Conservation (phyloP, 2,888 invertebrate genomes). For the Linhomoeus sp. region DNA sequence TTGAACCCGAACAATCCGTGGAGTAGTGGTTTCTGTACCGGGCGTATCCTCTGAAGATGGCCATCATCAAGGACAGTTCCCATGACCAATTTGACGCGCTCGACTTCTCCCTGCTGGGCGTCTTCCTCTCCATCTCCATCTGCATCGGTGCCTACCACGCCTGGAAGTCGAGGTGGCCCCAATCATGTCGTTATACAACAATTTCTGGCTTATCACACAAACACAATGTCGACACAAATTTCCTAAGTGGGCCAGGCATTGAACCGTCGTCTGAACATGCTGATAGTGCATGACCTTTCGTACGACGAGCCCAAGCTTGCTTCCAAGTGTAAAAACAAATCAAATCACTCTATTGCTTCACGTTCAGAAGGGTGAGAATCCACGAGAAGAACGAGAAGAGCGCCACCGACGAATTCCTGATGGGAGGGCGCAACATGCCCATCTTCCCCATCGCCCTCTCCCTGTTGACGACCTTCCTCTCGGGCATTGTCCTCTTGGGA, state of each 20-base stretch:
- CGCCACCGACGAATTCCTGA: conserved; percentile 1
- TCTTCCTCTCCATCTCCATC: conserved; percentile 1
- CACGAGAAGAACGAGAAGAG: neutral
- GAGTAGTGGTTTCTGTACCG: too few relatives aligned
- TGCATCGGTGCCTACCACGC: conserved; percentile 2
- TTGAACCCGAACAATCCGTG: too few relatives aligned
- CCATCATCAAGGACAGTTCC: too few relatives aligned
- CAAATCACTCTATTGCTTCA: too few relatives aligned
- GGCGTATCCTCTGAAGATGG: too few relatives aligned
- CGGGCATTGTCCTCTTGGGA: conserved; percentile 2
- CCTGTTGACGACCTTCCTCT: conserved; percentile 4
- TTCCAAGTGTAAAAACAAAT: too few relatives aligned
- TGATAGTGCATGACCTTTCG: too few relatives aligned
- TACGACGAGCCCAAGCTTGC: too few relatives aligned
- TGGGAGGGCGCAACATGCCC: conserved; percentile 3
- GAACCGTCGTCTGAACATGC: too few relatives aligned
- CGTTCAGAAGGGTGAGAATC: neutral
- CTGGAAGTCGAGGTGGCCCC: neutral
- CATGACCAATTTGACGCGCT: neutral
- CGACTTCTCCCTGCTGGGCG: conserved; percentile 1
- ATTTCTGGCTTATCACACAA: neutral
- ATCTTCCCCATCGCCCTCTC: conserved; percentile 1
- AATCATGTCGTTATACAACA: too few relatives aligned
- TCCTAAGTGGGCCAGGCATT: too few relatives aligned
- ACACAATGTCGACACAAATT: too few relatives aligned